Conservation (phyloP, 2,797 vertebrate species). For the Typhlichthys eigenmanni region DNA sequence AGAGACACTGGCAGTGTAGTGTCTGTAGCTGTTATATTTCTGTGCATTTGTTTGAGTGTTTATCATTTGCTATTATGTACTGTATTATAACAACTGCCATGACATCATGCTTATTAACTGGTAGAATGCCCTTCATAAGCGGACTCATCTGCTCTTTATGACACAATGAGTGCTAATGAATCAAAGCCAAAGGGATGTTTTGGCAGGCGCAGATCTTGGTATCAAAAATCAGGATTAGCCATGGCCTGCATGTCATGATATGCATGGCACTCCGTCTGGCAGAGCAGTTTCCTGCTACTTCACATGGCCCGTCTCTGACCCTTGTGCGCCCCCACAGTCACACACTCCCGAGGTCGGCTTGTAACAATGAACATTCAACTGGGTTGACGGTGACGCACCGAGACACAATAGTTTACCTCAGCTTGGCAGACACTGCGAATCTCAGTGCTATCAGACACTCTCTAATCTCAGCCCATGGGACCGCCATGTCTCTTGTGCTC, state of each 20-base stretch:
- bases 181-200: not conserved
- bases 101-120: not conserved
- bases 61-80: conserved; percentile 38
- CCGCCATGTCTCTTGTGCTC: conserved; percentile 63
- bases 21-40: conserved; percentile 68
- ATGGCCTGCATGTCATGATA: conserved; percentile 10
- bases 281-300: conserved; percentile 46
- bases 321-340: conserved; percentile 45
- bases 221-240: conserved; percentile 16
- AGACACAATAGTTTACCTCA: conserved; percentile 76
- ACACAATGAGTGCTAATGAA: not conserved
- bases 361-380: conserved; percentile 64
- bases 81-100: conserved; percentile 24
- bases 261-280: conserved; percentile 28
- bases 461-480: conserved; percentile 75
- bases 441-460: conserved; percentile 68
- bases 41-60: conserved; percentile 40
- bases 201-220: not conserved
- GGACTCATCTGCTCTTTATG: not conserved
- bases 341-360: conserved; percentile 62
- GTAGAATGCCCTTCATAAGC: not conserved
- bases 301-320: conserved; percentile 62
- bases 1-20: conserved; percentile 70
- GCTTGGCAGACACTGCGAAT: conserved; percentile 76
- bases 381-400: conserved; percentile 63